Conservation (phyloP, 2,113 vertebrate genomes). For the Corythoichthys haematopterus region DNA sequence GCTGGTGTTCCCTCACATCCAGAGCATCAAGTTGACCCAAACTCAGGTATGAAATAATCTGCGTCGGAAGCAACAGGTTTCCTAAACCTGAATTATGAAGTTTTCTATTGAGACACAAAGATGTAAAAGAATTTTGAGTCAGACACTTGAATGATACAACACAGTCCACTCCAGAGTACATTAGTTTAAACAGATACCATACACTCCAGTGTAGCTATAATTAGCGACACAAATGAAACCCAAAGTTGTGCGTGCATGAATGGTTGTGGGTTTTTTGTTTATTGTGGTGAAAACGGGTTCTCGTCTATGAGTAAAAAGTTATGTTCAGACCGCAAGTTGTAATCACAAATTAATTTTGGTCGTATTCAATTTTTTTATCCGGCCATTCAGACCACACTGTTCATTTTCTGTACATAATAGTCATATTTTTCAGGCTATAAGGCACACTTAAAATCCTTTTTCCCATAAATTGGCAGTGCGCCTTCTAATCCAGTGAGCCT, state of each 20-base stretch:
- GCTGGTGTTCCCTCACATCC: conserved; percentile 86
- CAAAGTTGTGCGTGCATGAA: neutral
- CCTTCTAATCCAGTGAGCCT: no score
- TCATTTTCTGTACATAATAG: no score
- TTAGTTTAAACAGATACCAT: neutral
- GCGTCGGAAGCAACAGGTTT: conserved; percentile 52
- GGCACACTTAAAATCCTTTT: no score
- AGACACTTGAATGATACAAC: neutral
- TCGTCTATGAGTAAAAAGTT: neutral
- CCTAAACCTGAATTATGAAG: conserved; percentile 24
- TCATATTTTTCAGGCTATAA: no score
- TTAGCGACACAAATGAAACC: neutral
- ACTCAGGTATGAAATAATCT: conserved; percentile 79
- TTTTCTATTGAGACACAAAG: conserved; percentile 14
- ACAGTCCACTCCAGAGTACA: neutral
- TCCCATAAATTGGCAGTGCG: no score
- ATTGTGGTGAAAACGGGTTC: conserved; percentile 15
- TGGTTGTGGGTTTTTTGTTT: neutral
- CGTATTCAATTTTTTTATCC: no score
- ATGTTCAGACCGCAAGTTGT: no score
- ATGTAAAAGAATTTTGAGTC: conserved; percentile 7
- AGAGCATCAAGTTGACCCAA: conserved; percentile 85
- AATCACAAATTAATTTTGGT: no score
- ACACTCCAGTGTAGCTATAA: neutral
- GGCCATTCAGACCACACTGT: no score